These are phyloP conservation scores for Ptilonorhynchus violaceus DNA, from an alignment of 2,113 vertebrate genomes.

Conservation along the genomic window DNA sequence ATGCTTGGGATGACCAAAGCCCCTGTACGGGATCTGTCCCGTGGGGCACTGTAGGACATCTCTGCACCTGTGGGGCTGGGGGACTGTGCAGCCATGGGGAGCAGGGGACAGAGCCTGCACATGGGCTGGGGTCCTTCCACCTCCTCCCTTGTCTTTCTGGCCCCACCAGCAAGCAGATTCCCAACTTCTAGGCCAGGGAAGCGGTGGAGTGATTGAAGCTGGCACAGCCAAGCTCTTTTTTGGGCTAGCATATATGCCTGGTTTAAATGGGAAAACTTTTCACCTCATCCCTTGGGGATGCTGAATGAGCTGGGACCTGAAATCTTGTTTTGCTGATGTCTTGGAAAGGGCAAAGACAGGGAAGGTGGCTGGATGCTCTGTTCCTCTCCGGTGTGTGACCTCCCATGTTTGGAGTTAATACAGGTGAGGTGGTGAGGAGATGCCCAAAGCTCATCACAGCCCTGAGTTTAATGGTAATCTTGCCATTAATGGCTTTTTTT, in stretches of 20 bases:
- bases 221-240: background rate
- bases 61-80: background rate
- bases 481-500: background rate
- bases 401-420: accelerated
- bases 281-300: background rate
- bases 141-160: background rate
- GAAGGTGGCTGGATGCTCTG: background rate
- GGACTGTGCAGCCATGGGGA: background rate
- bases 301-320: background rate
- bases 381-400: accelerated
- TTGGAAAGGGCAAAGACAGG: background rate
- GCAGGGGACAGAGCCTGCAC: background rate
- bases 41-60: background rate
- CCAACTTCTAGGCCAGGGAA: background rate
- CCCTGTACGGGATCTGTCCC: accelerated
- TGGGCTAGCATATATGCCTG: background rate
- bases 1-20: background rate
- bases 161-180: background rate
- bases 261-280: background rate
- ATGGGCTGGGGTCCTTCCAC: background rate
- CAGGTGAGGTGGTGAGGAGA: background rate
- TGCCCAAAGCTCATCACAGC: background rate
- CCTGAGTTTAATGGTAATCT: background rate
- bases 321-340: background rate
- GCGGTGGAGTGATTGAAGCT: background rate